A percentile compares a stretch with the other conserved stretches of the same genome.
Evolutionary conservation across 2,113 vertebrate species (phyloP).

Genomic region (Probosciger aterrimus): DNA sequence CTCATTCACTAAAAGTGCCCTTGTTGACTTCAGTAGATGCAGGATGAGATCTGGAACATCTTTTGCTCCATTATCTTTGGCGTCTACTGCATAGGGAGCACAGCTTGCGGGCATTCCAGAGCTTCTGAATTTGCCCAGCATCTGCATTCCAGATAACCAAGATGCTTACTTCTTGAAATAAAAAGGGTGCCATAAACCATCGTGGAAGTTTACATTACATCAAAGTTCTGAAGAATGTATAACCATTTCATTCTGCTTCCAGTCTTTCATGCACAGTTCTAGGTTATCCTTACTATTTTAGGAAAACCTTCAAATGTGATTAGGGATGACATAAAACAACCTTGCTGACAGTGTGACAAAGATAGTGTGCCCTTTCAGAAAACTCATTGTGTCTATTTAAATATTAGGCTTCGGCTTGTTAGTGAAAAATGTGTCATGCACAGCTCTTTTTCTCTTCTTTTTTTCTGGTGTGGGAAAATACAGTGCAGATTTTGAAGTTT

Average conservation of each 20-base stretch:
- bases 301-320: constrained; percentile 44
- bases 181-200: constrained; percentile 29
- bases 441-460: constrained; percentile 48
- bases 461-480: constrained; percentile 62
- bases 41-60: not conserved
- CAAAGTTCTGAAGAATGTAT: constrained; percentile 37
- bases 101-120: constrained; percentile 57
- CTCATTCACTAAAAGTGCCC: not conserved
- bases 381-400: constrained; percentile 64
- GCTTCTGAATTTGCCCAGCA: constrained; percentile 65
- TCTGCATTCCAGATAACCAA: constrained; percentile 67
- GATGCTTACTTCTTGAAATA: not conserved
- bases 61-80: constrained; percentile 49
- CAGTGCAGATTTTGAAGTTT: constrained; percentile 75
- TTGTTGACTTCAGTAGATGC: not conserved
- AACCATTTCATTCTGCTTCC: constrained; percentile 49
- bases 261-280: constrained; percentile 30
- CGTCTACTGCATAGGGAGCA: constrained; percentile 52
- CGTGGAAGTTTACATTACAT: constrained; percentile 51
- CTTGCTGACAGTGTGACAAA: constrained; percentile 31
- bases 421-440: constrained; percentile 48
- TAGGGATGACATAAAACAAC: constrained; percentile 50
- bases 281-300: constrained; percentile 45
- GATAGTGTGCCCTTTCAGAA: constrained; percentile 21
- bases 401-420: constrained; percentile 64